phyloP scores from a whole-genome alignment of 2,113 vertebrate genomes.

The Carassius carassius region DNA sequence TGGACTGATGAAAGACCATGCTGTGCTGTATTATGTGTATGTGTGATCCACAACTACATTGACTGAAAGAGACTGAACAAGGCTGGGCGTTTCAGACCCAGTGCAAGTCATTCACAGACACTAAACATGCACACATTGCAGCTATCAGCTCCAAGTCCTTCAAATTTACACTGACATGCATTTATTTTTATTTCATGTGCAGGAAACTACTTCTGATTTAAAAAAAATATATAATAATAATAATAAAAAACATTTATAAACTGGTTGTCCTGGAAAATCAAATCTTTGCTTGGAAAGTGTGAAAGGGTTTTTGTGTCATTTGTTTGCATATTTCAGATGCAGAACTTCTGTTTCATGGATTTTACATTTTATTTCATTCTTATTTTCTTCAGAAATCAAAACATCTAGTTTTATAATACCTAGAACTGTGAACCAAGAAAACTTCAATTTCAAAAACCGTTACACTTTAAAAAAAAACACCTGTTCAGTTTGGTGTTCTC shows the following conservation, averaged over 20 bases:
- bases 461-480: neutral
- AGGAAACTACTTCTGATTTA: neutral
- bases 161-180: neutral
- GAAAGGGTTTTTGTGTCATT: neutral
- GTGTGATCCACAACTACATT: constrained; percentile 36
- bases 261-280: neutral
- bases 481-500: neutral
- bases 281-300: constrained; percentile 10
- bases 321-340: neutral
- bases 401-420: neutral
- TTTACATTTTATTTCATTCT: constrained; percentile 38
- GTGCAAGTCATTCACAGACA: neutral
- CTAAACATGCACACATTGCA: neutral
- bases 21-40: constrained; percentile 28
- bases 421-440: neutral
- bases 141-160: neutral
- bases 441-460: neutral
- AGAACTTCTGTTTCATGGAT: neutral
- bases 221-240: neutral
- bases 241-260: neutral
- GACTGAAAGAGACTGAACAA: constrained; percentile 16
- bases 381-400: neutral
- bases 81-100: constrained; percentile 4
- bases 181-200: constrained; percentile 24
- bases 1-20: constrained; percentile 39